Conservation (phyloP, 2,888 invertebrate genomes). For the Hemithea aestivaria region DNA sequence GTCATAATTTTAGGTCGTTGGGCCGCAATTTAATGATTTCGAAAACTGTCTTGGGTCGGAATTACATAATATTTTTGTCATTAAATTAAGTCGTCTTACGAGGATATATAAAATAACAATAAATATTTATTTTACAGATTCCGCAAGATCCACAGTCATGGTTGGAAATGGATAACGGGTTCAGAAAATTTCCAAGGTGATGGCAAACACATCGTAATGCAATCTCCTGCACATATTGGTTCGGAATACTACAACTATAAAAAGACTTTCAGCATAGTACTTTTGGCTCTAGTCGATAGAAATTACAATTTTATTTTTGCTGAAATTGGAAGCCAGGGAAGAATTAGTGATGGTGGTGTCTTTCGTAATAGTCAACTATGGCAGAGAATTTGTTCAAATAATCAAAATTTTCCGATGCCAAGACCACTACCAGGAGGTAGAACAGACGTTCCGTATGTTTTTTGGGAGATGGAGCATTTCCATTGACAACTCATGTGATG, state of each 20-base stretch:
- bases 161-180: too few relatives aligned
- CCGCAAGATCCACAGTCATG: too few relatives aligned
- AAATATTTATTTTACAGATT: too few relatives aligned
- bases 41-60: too few relatives aligned
- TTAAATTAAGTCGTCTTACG: too few relatives aligned
- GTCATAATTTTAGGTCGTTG: too few relatives aligned
- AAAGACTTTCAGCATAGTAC: conserved; percentile 14
- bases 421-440: not conserved
- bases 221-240: conserved; percentile 5
- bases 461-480: conserved; percentile 9
- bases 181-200: too few relatives aligned
- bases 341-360: conserved; percentile 17
- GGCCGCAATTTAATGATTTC: too few relatives aligned
- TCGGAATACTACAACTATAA: conserved; percentile 16
- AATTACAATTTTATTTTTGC: conserved; percentile 17
- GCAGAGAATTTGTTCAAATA: conserved; percentile 2
- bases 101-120: too few relatives aligned
- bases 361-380: conserved; percentile 6
- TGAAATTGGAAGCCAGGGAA: conserved; percentile 13
- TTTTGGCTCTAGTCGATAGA: too few relatives aligned
- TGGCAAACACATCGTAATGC: conserved; percentile 14
- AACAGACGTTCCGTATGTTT: conserved; percentile 3
- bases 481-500: conserved; percentile 2
- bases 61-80: too few relatives aligned
- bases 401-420: conserved; percentile 1